Conservation (phyloP, 2,888 invertebrate species). For the Mayetiola destructor region DNA sequence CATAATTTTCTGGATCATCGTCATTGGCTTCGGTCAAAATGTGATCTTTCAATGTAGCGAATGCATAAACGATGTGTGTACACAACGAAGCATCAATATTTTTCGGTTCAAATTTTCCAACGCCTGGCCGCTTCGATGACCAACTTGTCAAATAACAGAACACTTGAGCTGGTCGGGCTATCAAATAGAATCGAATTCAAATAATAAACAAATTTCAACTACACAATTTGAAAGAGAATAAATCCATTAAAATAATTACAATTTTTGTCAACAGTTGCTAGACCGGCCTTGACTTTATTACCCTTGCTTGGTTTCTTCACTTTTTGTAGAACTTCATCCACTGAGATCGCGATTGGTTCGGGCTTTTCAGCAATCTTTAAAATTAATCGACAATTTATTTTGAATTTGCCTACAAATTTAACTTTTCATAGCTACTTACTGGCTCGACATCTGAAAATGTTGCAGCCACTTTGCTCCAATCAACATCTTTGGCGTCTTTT, state of each 20-base stretch:
- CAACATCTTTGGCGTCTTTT: slow-evolving; percentile 68
- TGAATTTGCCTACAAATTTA: background rate
- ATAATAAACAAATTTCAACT: background rate
- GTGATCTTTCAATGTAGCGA: slow-evolving; percentile 79
- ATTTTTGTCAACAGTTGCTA: slow-evolving; percentile 41
- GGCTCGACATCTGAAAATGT: slow-evolving; percentile 38
- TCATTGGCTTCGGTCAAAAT: slow-evolving; percentile 64
- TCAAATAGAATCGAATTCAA: background rate
- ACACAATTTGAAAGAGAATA: background rate
- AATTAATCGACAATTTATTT: slow-evolving; percentile 25
- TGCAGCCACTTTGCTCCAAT: slow-evolving; percentile 67
- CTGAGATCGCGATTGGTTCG: slow-evolving; percentile 59
- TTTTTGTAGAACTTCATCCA: slow-evolving; percentile 52
- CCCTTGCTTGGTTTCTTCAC: slow-evolving; percentile 51
- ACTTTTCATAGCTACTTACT: too few species aligned
- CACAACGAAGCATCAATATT: slow-evolving; percentile 79
- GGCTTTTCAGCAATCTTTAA: slow-evolving; percentile 49
- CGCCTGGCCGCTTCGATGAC: slow-evolving; percentile 82
- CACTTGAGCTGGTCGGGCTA: slow-evolving; percentile 71
- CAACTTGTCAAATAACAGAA: slow-evolving; percentile 95
- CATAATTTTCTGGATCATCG: slow-evolving; percentile 74
- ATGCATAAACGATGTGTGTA: slow-evolving; percentile 90
- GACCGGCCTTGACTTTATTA: slow-evolving; percentile 41
- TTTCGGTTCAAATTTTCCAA: slow-evolving; percentile 77
- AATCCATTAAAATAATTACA: slow-evolving; percentile 38